Percentiles rank a stretch among this genome's conserved stretches.
These are phyloP conservation scores for Ectemnius cavifrons DNA, from an alignment of 2,888 invertebrate genomes.

Conservation along the genomic window DNA sequence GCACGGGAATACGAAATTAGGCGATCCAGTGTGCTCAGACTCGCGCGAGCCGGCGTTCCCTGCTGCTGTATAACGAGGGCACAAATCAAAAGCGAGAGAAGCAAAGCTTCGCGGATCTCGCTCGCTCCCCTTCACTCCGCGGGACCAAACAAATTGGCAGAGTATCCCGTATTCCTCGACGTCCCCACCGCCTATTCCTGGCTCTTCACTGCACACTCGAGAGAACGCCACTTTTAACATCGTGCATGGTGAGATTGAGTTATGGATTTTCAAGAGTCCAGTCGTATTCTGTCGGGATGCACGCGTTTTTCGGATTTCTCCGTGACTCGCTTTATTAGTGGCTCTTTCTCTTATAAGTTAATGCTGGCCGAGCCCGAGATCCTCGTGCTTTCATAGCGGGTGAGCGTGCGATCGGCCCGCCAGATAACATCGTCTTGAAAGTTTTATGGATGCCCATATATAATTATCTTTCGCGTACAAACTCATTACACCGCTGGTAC, in stretches of 20 bases:
- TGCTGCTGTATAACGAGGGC: conserved; percentile 67
- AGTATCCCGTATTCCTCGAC: conserved; percentile 61
- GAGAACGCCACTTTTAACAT: neutral
- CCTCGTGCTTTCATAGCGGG: conserved; percentile 28
- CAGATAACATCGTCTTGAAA: conserved; percentile 50
- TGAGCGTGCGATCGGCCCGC: conserved; percentile 21
- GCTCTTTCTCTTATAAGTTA: conserved; percentile 6
- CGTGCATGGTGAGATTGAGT: neutral
- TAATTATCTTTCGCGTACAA: conserved; percentile 43
- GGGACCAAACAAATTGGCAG: conserved; percentile 71
- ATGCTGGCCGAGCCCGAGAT: conserved; percentile 10
- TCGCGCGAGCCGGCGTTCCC: conserved; percentile 38
- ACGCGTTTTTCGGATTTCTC: neutral
- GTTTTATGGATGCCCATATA: conserved; percentile 35
- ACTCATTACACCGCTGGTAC: conserved; percentile 32
- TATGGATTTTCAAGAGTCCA: neutral
- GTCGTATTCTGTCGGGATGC: conserved; percentile 2
- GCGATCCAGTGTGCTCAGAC: conserved; percentile 33
- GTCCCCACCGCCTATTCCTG: no score
- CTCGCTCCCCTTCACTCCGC: conserved; percentile 50
- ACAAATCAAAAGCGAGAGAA: conserved; percentile 70
- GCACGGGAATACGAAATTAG: conserved; percentile 66
- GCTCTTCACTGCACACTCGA: neutral
- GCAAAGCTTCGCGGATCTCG: conserved; percentile 46
- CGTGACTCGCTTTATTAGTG: conserved; percentile 4